A percentile compares a stretch with the other conserved stretches of the same genome.
These are phyloP conservation scores for Euglossa dilemma DNA, from an alignment of 1,140 invertebrate genomes.

Conservation along the genomic window DNA sequence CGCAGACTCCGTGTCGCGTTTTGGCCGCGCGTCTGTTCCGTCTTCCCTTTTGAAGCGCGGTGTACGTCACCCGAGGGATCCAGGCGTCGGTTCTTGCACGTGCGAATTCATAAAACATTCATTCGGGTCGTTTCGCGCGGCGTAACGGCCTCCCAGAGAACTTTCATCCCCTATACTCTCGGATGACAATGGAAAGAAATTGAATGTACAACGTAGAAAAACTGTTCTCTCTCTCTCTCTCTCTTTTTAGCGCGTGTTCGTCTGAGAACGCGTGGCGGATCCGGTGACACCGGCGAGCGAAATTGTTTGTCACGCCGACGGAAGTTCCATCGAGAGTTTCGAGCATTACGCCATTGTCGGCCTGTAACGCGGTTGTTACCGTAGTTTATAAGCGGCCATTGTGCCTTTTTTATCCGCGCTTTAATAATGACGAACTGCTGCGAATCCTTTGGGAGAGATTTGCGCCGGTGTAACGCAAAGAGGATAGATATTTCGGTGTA, in stretches of 20 bases:
- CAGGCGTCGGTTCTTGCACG: constrained; percentile 24
- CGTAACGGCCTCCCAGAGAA: constrained; percentile 43
- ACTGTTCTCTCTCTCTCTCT: too few relatives aligned
- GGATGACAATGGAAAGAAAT: too few relatives aligned
- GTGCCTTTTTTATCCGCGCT: background rate
- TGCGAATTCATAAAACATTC: constrained; percentile 66
- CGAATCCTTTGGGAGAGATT: too few relatives aligned
- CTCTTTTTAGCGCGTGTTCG: too few relatives aligned
- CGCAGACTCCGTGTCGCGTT: background rate
- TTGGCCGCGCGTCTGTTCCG: background rate
- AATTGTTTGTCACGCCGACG: background rate
- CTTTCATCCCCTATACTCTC: too few relatives aligned
- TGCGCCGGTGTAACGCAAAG: too few relatives aligned
- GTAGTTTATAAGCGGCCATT: background rate
- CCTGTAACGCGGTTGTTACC: background rate
- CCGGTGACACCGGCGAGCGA: background rate
- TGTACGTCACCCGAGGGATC: constrained; percentile 22
- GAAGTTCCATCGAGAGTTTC: background rate
- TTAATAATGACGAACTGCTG: background rate
- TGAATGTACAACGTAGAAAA: too few relatives aligned
- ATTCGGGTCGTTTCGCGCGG: constrained; percentile 61
- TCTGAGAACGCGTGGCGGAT: constrained; percentile 3
- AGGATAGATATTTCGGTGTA: too few relatives aligned
- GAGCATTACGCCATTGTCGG: background rate
- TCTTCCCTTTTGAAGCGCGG: constrained; percentile 16